Percentiles rank a stretch among this genome's conserved stretches.
phyloP scores from a whole-genome alignment of 1,140 invertebrate species.

The Drosophila yakuba region DNA sequence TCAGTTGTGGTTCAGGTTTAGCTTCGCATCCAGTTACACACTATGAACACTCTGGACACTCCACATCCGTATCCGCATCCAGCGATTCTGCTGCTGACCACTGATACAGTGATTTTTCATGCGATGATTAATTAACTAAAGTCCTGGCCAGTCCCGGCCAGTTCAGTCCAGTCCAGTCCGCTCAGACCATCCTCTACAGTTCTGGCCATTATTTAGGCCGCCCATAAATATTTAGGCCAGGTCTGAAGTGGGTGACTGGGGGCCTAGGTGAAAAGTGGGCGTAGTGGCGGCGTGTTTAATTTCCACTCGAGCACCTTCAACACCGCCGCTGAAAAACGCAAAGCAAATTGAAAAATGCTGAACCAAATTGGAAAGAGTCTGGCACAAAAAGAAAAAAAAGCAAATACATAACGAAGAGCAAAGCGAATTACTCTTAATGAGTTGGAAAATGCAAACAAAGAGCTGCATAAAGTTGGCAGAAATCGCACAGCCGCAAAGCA shows the following conservation, averaged over 20 bases:
- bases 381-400: neutral
- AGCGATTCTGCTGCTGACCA: constrained; percentile 38
- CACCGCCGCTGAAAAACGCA: constrained; percentile 29
- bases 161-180: neutral
- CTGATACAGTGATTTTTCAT: constrained; percentile 68
- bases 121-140: constrained; percentile 62
- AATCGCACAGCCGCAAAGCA: neutral
- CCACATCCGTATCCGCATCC: neutral
- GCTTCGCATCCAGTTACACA: constrained; percentile 38
- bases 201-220: constrained; percentile 19
- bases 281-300: constrained; percentile 47
- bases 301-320: constrained; percentile 60
- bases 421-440: constrained; percentile 69
- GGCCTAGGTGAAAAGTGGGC: constrained; percentile 17
- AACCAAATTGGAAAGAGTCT: neutral
- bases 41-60: neutral
- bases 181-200: neutral
- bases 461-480: constrained; percentile 49
- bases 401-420: constrained; percentile 44
- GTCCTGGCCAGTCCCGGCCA: neutral
- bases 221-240: constrained; percentile 57
- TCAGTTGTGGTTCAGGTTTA: constrained; percentile 26
- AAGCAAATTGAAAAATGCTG: constrained; percentile 39
- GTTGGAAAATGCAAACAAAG: constrained; percentile 73
- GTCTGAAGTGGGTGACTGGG: neutral